These are phyloP conservation scores for Monomorium pharaonis DNA, from an alignment of 1,140 invertebrate species.

Conservation along the genomic window DNA sequence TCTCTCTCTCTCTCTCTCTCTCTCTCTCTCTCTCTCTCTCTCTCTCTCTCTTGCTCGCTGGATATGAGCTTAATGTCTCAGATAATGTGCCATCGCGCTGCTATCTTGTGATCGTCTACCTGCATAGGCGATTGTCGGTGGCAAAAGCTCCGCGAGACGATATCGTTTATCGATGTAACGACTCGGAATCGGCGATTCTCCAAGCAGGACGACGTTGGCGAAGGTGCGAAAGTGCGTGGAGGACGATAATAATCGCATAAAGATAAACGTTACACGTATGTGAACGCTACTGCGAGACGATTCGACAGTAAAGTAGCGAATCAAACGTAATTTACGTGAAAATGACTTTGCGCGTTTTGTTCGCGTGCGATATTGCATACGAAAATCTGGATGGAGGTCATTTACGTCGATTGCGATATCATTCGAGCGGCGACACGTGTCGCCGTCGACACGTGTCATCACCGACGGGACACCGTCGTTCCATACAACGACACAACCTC, in stretches of 20 bases:
- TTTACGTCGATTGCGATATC: background rate
- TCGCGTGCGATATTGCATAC: background rate
- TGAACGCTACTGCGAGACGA: background rate
- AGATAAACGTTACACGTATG: background rate
- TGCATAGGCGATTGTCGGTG: conserved; percentile 5
- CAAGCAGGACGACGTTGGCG: background rate
- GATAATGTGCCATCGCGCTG: conserved; percentile 60
- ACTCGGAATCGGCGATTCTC: conserved; percentile 6
- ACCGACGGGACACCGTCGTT: background rate
- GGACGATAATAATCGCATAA: background rate
- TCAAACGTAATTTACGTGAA: background rate
- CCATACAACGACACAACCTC: too few species aligned
- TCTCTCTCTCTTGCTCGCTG: conserved; percentile 31
- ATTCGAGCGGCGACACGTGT: background rate
- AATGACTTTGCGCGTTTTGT: background rate
- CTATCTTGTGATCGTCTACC: conserved; percentile 37
- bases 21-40: conserved; percentile 19
- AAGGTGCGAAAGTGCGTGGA: background rate
- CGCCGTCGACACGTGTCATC: background rate
- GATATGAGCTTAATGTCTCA: conserved; percentile 71
- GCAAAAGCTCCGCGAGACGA: background rate
- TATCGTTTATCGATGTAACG: conserved; percentile 17
- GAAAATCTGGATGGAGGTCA: background rate
- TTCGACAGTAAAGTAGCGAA: background rate
- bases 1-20: background rate